Evolutionary conservation across 2,888 invertebrate genomes (phyloP), one percentile per base, ranked within the genome.

Genomic region (Drosophila meridiana): DNA sequence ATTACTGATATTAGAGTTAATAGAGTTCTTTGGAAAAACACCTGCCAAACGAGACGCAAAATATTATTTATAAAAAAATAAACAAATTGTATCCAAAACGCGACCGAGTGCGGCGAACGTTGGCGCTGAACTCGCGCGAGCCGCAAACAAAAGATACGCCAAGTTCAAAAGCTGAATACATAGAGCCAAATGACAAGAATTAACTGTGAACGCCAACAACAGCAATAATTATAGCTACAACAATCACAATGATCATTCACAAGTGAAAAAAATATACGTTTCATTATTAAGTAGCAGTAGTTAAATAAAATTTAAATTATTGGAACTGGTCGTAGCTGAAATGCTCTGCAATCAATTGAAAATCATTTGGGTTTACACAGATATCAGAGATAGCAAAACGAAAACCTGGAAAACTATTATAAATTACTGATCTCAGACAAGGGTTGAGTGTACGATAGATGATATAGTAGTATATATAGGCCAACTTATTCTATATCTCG

Each of bases 71-170:
- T 14, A 38, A 42, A 50, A n/a, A 48, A 47, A 20, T 6, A 59
- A 28, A 43, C n/a, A 32, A 38, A 55, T 8, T 52, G 20, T 68
- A 34, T 26, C 34, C 48, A 63, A 76, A 73, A 69, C 13, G 48
- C 68, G 40, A 79, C 84, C 77, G 84, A 74, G 38, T 67, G 67
- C 68, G 55, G 50, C 78, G 69, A 83, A 53, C 62, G 84, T 69
- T 72, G 59, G 58, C 69, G 79, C 52, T 73, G 59, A 86, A 83
- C 84, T 84, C 82, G 69, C 73, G 69, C 64, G 73, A 66, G 64
- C 53, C 43, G 47, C 69, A 60, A 48, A 81, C 74, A 74, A 74
- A 65, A 74, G 68, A 73, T 68, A 48, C 73, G 61, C 42, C 72
- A 68, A 68, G 66, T 78, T 71, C 56, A 65, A 78, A 78, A 66